Conservation (phyloP, 2,113 vertebrate species). For the Rostratula benghalensis region DNA sequence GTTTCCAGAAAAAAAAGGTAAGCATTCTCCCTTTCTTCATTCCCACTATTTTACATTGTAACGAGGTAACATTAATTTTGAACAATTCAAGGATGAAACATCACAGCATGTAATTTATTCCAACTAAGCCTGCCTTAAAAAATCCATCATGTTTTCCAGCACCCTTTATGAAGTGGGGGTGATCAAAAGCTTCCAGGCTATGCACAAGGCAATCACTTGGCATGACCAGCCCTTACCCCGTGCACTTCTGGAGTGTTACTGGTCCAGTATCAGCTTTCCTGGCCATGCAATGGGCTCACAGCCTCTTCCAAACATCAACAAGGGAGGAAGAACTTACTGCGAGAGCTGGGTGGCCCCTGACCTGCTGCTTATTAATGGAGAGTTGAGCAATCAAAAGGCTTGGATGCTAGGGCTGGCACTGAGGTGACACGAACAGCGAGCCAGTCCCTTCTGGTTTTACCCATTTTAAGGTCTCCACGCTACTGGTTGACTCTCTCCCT, state of each 20-base stretch:
- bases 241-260: neutral
- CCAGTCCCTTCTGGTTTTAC: neutral
- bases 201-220: neutral
- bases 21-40: neutral
- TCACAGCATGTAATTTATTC: neutral
- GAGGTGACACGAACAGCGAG: neutral
- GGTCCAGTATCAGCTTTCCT: neutral
- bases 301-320: constrained; percentile 37
- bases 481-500: neutral
- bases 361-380: constrained; percentile 26
- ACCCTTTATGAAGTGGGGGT: neutral
- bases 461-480: neutral
- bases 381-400: constrained; percentile 47
- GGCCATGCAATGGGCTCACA: neutral
- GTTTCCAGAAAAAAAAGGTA: neutral
- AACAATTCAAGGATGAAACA: neutral
- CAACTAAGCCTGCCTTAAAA: neutral
- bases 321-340: constrained; percentile 42
- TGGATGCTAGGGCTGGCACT: neutral
- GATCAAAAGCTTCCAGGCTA: neutral
- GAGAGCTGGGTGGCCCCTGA: constrained; percentile 3
- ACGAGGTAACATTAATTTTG: neutral
- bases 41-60: neutral
- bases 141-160: neutral
- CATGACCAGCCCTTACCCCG: neutral